A percentile compares a stretch with the other conserved stretches of the same genome.
phyloP scores from a whole-genome alignment of 2,797 vertebrate species.

The Pipistrellus kuhlii region DNA sequence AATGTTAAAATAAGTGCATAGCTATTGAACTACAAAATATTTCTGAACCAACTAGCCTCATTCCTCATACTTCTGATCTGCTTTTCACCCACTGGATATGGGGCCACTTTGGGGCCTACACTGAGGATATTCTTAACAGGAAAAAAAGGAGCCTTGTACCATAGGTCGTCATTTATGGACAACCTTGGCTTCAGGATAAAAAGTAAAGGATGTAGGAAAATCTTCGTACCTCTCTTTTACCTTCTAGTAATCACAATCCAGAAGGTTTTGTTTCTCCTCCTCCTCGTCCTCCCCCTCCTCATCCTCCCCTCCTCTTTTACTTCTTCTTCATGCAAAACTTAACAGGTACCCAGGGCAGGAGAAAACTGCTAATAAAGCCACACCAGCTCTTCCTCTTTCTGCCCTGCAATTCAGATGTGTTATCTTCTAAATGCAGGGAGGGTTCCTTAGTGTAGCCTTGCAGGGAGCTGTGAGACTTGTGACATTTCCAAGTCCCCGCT shows the following conservation, averaged over 20 bases:
- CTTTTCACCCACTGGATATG: neutral
- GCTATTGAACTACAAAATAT: neutral
- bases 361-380: neutral
- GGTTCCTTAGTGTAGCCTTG: neutral
- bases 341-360: neutral
- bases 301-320: too few relatives aligned
- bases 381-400: neutral
- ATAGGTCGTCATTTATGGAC: neutral
- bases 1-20: slow-evolving; percentile 45
- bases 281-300: too few relatives aligned
- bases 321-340: neutral
- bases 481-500: slow-evolving; percentile 36
- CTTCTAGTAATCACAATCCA: neutral
- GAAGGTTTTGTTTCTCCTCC: neutral
- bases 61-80: neutral
- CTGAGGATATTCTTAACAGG: neutral
- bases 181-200: neutral
- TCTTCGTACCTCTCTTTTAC: neutral
- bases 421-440: slow-evolving; percentile 16
- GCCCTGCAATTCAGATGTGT: neutral
- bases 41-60: slow-evolving; percentile 2
- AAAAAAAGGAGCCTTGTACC: neutral
- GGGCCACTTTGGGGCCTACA: neutral
- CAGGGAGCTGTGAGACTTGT: neutral
- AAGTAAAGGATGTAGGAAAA: neutral